Evolutionary conservation across 2,797 vertebrate genomes (phyloP), one percentile per base, ranked within the genome.

Genomic region (Thunnus albacares): DNA sequence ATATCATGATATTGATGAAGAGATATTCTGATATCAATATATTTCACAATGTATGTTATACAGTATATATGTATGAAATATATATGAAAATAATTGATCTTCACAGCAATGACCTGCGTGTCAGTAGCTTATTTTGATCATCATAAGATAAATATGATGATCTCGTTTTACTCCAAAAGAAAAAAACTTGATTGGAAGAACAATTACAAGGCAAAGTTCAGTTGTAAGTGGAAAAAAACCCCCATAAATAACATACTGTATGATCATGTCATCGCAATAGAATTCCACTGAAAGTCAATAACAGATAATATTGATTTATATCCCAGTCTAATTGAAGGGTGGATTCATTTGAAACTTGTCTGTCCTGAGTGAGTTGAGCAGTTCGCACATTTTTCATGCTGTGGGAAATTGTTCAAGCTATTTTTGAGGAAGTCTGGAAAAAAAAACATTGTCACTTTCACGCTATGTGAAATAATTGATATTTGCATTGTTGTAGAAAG

Each of bases 401-500:
- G n/a, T 38, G 20, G 26, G 63, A 35, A 55, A 64, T 18, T 4
- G 3, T 45, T 30, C 3, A 11, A 74, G 30, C 12, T 12, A 17
- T 14, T 47, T 2, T 5, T 38, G 35, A 38, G 6, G 45, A 47
- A 15, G 17, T 6, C 45, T 47, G 28, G 69, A 24, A 45, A 30
- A 47, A 33, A 26, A 30, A 11, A 22, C 43, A 71, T 26, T 22
- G 43, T 63, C 45, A 47, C 45, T 73, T 45, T 47, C 7, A 53
- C 8, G 15, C 20, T 12, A 7, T 43, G 17, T 24, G 33, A 12
- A 47, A 73, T 28, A 52, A 55, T 20, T 20, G 24, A 18, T 47
- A 47, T 47, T 47, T 17, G 17, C 61, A 20, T 6, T 68, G 52
- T 69, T 69, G 71, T 24, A 57, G 56, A 6, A 71, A 41, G 13